These are phyloP conservation scores for Caenorhabditis latens DNA, from an alignment of 1,140 invertebrate genomes.

Conservation along the genomic window DNA sequence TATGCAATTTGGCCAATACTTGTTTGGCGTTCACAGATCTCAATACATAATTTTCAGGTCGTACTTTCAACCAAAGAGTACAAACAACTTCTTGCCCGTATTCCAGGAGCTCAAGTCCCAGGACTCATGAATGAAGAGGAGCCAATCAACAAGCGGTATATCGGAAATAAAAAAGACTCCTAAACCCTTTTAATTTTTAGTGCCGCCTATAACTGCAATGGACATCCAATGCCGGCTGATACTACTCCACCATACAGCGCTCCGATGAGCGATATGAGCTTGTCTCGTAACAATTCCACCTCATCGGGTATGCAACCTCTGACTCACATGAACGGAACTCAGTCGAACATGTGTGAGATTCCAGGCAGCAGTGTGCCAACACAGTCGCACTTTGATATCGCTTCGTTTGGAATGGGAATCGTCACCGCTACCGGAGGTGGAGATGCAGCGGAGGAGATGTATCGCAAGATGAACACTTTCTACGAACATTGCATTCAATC, in stretches of 20 bases:
- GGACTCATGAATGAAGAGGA: slow-evolving; percentile 44
- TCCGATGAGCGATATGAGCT: slow-evolving; percentile 37
- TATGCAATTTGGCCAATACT: too few relatives aligned
- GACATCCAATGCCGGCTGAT: slow-evolving; percentile 32
- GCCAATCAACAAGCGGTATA: slow-evolving; percentile 33
- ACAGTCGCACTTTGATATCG: slow-evolving; percentile 14
- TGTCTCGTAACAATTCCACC: slow-evolving; percentile 26
- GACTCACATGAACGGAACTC: neutral
- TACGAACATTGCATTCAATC: slow-evolving; percentile 42
- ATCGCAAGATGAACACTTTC: slow-evolving; percentile 8
- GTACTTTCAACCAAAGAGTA: slow-evolving; percentile 37
- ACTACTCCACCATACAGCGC: slow-evolving; percentile 27
- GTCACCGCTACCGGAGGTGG: slow-evolving; percentile 29
- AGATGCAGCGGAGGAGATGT: slow-evolving; percentile 23
- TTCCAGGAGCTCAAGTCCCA: neutral
- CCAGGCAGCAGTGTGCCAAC: slow-evolving; percentile 26
- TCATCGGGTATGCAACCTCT: slow-evolving; percentile 39
- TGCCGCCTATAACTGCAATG: slow-evolving; percentile 28
- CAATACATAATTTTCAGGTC: neutral
- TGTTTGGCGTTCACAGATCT: too few relatives aligned
- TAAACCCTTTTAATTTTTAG: neutral
- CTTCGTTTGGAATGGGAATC: slow-evolving; percentile 33
- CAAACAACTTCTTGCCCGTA: slow-evolving; percentile 10
- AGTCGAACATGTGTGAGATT: neutral
- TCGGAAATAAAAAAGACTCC: too few relatives aligned